phyloP scores from a whole-genome alignment of 2,797 vertebrate species.

The Leptatherina wallacei region DNA sequence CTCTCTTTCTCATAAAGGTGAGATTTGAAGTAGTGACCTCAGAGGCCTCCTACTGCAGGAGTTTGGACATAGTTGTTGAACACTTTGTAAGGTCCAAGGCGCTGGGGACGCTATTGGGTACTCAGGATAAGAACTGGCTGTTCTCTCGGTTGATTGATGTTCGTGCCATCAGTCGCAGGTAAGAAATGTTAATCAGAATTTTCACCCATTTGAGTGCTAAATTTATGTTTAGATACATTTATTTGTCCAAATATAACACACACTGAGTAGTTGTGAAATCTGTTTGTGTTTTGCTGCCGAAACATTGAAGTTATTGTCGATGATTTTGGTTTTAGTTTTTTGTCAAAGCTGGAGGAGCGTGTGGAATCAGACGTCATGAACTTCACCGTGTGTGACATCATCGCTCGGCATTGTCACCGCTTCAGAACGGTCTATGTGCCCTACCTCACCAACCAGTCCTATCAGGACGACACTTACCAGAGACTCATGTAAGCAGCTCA shows the following conservation, averaged over 20 bases:
- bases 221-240: background rate
- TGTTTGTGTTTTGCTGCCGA: background rate
- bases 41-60: conserved; percentile 94
- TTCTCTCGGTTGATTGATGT: conserved; percentile 94
- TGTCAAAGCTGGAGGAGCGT: conserved; percentile 92
- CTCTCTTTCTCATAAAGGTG: conserved; percentile 78
- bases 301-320: background rate
- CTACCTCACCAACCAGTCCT: conserved; percentile 98
- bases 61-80: conserved; percentile 93
- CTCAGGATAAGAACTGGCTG: conserved; percentile 95
- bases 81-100: conserved; percentile 90
- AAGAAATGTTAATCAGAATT: conserved; percentile 25
- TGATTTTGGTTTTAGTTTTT: conserved; percentile 84
- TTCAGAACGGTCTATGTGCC: conserved; percentile 94
- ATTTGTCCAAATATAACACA: background rate
- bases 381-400: conserved; percentile 93
- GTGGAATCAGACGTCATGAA: conserved; percentile 89
- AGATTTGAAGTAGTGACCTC: conserved; percentile 96
- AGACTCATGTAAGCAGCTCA: conserved; percentile 88
- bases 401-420: conserved; percentile 86
- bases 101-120: conserved; percentile 84
- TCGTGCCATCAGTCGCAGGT: conserved; percentile 91
- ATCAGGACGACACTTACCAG: conserved; percentile 95
- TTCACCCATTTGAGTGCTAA: background rate
- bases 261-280: background rate